Evolutionary conservation across 2,797 vertebrate species (phyloP).

Genomic region (Carapus acus): DNA sequence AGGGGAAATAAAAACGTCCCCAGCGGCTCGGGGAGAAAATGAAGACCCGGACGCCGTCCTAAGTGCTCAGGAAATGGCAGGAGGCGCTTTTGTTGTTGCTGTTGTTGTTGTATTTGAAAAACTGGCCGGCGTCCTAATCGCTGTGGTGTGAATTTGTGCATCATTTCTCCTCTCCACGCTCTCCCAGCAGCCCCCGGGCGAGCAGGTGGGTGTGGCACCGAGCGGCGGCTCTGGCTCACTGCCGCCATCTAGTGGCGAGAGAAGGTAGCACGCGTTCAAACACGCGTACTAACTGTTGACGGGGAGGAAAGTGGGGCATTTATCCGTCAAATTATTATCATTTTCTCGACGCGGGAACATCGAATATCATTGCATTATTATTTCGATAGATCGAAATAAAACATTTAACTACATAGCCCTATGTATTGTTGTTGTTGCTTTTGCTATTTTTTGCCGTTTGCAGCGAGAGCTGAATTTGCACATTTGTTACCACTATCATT

Average conservation of each 20-base stretch:
- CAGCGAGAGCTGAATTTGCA: too few relatives aligned
- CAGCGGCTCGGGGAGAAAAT: conserved; percentile 1
- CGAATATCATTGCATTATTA: too few relatives aligned
- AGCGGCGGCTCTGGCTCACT: conserved; percentile 10
- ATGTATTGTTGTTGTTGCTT: too few relatives aligned
- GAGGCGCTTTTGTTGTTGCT: conserved; percentile 2
- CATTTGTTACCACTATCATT: too few relatives aligned
- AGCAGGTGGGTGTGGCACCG: conserved; percentile 64
- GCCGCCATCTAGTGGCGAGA: conserved; percentile 54
- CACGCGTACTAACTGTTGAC: too few relatives aligned
- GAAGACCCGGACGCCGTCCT: too few relatives aligned
- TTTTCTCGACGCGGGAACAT: too few relatives aligned
- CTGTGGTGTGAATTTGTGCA: conserved; percentile 38
- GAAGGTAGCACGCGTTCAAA: background rate
- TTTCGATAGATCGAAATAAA: too few relatives aligned
- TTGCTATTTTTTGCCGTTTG: too few relatives aligned
- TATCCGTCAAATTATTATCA: too few relatives aligned
- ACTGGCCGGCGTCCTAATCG: conserved; percentile 20
- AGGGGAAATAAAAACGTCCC: background rate
- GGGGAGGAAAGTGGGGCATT: too few relatives aligned
- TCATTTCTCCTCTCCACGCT: conserved; percentile 45
- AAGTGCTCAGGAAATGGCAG: background rate
- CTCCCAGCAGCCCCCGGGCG: conserved; percentile 45
- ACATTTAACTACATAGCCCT: too few relatives aligned
- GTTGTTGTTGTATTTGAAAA: conserved; percentile 16